Percentiles rank a stretch among this genome's conserved stretches.
These are phyloP conservation scores for Rhinolophus ferrumequinum DNA, from an alignment of 2,113 vertebrate species.

Conservation along the genomic window DNA sequence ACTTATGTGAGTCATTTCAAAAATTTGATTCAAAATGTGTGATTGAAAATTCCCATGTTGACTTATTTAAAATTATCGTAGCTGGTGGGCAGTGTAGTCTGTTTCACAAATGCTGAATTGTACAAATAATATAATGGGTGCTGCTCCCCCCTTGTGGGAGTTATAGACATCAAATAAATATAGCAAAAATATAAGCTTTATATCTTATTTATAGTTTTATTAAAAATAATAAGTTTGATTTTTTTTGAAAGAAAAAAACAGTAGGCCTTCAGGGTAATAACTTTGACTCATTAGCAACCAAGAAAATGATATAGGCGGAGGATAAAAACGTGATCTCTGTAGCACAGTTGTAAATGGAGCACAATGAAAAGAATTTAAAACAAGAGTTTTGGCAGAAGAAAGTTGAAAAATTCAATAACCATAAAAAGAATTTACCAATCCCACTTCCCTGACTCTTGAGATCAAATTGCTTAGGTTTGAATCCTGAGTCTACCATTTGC, in stretches of 20 bases:
- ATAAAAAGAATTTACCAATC: not conserved
- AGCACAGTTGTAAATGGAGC: not conserved
- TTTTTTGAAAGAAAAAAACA: conserved; percentile 22
- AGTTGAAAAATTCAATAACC: not conserved
- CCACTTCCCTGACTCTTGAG: not conserved
- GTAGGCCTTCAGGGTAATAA: not conserved
- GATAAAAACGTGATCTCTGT: not conserved
- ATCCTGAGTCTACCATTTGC: not conserved
- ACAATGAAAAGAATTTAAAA: conserved; percentile 32
- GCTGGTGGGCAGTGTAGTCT: not conserved
- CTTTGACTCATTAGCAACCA: not conserved
- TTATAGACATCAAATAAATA: conserved; percentile 6
- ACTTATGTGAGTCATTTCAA: not conserved
- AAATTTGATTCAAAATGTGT: not conserved
- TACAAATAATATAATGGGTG: not conserved
- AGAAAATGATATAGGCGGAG: not conserved
- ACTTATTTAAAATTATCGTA: not conserved
- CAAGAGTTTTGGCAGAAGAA: not conserved
- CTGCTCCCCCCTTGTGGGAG: not conserved
- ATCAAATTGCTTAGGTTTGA: not conserved
- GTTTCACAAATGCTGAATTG: not conserved
- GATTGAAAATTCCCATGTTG: not conserved
- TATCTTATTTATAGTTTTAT: not conserved
- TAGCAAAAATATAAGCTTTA: not conserved
- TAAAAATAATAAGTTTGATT: not conserved